These are phyloP conservation scores for Phylloscopus collybita DNA, from an alignment of 2,797 vertebrate species.

Conservation along the genomic window DNA sequence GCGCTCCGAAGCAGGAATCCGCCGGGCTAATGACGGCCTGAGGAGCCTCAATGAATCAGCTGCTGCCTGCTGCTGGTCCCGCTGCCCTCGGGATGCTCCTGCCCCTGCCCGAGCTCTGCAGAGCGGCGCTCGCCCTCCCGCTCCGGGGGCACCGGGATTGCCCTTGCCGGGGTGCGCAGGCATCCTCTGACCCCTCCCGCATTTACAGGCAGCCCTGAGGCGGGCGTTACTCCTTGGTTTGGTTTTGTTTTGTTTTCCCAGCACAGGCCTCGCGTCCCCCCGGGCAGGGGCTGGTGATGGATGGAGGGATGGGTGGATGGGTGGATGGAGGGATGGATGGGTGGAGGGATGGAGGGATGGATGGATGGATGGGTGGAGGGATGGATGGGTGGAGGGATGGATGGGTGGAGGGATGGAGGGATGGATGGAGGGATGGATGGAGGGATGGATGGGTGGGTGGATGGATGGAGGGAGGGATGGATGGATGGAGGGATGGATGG, in stretches of 20 bases:
- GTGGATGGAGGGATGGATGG: too few species aligned
- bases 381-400: too few species aligned
- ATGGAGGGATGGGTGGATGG: fast-evolving
- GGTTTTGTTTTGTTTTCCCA: not conserved
- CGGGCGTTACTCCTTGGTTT: not conserved
- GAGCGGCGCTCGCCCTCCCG: not conserved
- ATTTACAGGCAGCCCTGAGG: not conserved
- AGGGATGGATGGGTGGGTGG: too few species aligned
- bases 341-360: too few species aligned
- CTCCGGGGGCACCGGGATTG: fast-evolving
- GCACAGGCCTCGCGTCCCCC: not conserved
- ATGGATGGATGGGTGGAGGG: fast-evolving
- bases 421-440: too few species aligned
- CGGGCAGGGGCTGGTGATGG: not conserved
- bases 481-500: too few species aligned
- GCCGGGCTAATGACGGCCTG: not conserved
- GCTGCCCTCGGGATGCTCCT: not conserved
- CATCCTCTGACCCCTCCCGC: not conserved
- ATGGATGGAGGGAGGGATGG: too few species aligned
- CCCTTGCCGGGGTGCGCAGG: not conserved
- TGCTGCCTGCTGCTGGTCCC: not conserved
- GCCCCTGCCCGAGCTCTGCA: not conserved
- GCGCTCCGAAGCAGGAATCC: not conserved
- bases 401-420: too few species aligned
- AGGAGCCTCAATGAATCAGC: conserved; percentile 39